These are phyloP conservation scores for Falco cherrug DNA, from an alignment of 2,797 vertebrate genomes.

Conservation along the genomic window DNA sequence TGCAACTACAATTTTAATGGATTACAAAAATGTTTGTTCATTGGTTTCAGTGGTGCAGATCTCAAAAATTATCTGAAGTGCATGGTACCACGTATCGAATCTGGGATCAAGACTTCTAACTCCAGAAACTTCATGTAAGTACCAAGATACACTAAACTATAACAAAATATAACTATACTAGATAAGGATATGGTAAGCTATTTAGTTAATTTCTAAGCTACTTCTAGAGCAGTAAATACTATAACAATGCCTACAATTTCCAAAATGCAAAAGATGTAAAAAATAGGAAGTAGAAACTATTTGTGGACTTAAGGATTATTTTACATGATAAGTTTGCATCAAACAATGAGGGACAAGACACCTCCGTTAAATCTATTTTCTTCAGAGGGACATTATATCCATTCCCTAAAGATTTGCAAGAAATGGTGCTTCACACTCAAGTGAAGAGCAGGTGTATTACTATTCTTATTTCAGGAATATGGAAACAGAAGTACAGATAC, in stretches of 20 bases:
- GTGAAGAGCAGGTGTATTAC: not conserved
- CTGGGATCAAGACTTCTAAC: constrained; percentile 70
- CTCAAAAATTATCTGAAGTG: constrained; percentile 76
- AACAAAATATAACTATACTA: not conserved
- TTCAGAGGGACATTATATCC: not conserved
- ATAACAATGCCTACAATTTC: not conserved
- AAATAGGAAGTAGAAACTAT: not conserved
- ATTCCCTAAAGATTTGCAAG: not conserved
- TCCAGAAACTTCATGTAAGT: constrained; percentile 72
- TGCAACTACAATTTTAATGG: not conserved
- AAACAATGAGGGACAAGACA: not conserved
- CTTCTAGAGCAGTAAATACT: not conserved
- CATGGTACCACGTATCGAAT: constrained; percentile 74
- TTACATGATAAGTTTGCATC: not conserved
- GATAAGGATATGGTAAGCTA: not conserved
- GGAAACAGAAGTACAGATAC: not conserved
- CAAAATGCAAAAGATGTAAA: not conserved
- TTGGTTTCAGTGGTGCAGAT: constrained; percentile 72
- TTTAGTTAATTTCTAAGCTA: not conserved
- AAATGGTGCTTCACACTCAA: not conserved
- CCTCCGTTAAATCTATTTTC: not conserved
- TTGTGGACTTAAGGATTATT: not conserved
- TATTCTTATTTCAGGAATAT: not conserved
- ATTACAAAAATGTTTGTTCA: not conserved
- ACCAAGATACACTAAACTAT: not conserved